phyloP scores from a whole-genome alignment of 2,113 vertebrate species.

The Sylvia atricapilla region DNA sequence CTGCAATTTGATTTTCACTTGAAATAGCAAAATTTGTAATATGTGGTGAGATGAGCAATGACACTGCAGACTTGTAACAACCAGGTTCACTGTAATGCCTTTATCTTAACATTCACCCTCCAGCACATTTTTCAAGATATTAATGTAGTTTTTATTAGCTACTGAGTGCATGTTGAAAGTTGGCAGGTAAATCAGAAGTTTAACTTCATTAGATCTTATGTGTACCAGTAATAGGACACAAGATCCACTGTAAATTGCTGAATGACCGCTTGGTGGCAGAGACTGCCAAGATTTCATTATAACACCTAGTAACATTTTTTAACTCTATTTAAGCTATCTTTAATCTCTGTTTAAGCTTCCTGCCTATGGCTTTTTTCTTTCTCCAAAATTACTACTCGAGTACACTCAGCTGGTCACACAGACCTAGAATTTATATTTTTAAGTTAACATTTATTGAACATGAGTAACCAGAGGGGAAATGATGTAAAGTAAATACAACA shows the following conservation, averaged over 20 bases:
- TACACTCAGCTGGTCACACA: not conserved
- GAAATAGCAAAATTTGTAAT: not conserved
- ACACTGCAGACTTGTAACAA: not conserved
- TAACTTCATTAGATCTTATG: not conserved
- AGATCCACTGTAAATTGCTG: not conserved
- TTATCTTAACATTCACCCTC: not conserved
- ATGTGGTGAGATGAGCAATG: not conserved
- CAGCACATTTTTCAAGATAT: not conserved
- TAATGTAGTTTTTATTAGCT: not conserved
- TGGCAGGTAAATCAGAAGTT: not conserved
- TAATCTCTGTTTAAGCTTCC: not conserved
- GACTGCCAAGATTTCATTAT: not conserved
- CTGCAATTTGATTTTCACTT: not conserved
- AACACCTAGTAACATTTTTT: not conserved
- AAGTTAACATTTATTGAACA: not conserved
- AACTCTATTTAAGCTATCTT: not conserved
- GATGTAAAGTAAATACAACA: not conserved
- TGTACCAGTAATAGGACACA: not conserved
- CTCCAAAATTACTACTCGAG: not conserved
- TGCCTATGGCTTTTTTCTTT: not conserved
- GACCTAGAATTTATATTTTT: not conserved
- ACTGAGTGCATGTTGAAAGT: not conserved
- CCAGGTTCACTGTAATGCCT: not conserved
- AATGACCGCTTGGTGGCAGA: slow-evolving; percentile 67
- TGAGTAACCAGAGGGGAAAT: not conserved